Base-by-base conservation (phyloP, 2,113 vertebrate genomes). In the Mesoclemmys tuberculata region DNA sequence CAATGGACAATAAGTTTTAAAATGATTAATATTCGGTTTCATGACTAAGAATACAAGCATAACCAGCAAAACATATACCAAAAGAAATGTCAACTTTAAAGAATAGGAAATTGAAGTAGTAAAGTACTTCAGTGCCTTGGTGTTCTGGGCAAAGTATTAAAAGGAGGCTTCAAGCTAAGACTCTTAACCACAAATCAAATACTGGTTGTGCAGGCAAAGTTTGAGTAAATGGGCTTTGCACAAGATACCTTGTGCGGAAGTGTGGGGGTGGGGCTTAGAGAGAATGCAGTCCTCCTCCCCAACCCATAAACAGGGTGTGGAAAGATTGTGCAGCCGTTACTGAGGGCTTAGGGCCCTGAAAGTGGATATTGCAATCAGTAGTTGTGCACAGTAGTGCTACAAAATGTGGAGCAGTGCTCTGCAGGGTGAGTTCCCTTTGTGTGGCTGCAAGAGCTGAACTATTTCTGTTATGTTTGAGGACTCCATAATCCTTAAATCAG, bases 351-450 rank as follows among this genome's bases (percentile, higher is more conserved):
- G 13, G 38, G 11, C 21, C n/a, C 38, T 74, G 21, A 24, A 41
- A 26, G 41, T 24, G 10, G 10, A 75, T 13, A 21, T 7, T 44
- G 71, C 41, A 21, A 75, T 75, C 41, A 75, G 35, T n/a, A 44
- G 71, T 44, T 75, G 10, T 44, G 21, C 41, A 44, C 41, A 75
- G 2, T 26, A 75, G 38, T 75, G 22, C n/a, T 11, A 75, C 38
- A 11, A 44, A 44, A 9, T 75, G 22, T 24, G 38, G 21, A 44
- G 71, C 38, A 78, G 16, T 78, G 1, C 41, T 75, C 11, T 35
- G 0, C 71, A 27, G 44, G 19, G 38, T 64, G 27, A 82, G 6
- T 16, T 41, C 19, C 74, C 49, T 19, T 1, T 27, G 64, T 0
- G 1, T 4, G 10, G 6, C 0, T 84, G 18, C 13, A 3, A 92